Evolutionary conservation across 2,113 vertebrate genomes (phyloP), one percentile per base, ranked within the genome.

Genomic region (Crocuta crocuta): DNA sequence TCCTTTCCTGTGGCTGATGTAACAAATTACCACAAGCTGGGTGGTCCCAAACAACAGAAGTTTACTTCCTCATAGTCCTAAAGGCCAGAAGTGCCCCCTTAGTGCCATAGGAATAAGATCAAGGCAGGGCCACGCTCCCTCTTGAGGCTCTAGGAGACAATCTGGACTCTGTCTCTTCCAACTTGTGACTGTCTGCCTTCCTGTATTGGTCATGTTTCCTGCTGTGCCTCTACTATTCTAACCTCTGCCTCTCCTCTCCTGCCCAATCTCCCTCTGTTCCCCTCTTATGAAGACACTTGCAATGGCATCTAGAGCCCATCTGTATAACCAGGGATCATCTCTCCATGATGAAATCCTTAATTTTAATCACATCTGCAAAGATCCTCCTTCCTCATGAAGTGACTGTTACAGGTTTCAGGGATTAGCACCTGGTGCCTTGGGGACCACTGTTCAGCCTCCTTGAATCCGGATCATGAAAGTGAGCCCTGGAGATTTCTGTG

Each of bases 191-290:
- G 16, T 83, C 19, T 39, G 24, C 33, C 33, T 33, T 48, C 43
- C 24, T 65, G 43, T 15, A 9, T 17, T 43, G 17, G 8, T 31
- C 43, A 7, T 48, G 74, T 17, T 48, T 9, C 26, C 43, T 48
- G 45, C 0, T 50, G n/a, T n/a, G 28, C 2, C 43, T 7, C 4
- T 19, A 7, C 23, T 35, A 9, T 35, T 61, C 33, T 2, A 1
- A 0, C 28, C 81, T 91, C 90, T 81, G 35, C 7, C 39, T 82
- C 26, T 24, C n/a, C 12, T 48, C 45, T 89, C 7, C 8, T 23
- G 15, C 31, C 28, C 7, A 11, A 45, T 28, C 35, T n/a, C 39
- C 9, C 28, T 65, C 43, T 70, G 35, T 23, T 1, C 65, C 9
- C 61, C 50, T 65, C 45, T 79, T 55, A 21, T 3, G 90, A 90